Evolutionary conservation across 2,888 invertebrate species (phyloP), one percentile per base, ranked within the genome.

Genomic region (Temnothorax ravouxi): DNA sequence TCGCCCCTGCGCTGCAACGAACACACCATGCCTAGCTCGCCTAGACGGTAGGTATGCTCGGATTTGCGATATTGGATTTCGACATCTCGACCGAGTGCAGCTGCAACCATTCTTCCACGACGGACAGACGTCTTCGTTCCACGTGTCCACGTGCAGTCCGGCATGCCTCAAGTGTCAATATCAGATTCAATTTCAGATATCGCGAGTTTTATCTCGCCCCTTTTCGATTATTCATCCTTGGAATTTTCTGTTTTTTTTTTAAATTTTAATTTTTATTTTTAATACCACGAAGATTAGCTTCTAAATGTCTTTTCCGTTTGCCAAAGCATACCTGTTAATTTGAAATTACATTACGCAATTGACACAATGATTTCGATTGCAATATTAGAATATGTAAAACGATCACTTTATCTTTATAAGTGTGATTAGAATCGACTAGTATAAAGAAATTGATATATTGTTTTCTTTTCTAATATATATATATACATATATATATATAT

Each of bases 1-100:
- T 94, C 94, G 94, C 94, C 94, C 94, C 93, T 94, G 93, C 94
- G 93, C 90, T 92, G 92, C 92, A 93, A 92, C 91, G 92, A 94
- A 91, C 93, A 91, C 92, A 89, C 91, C 92, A 92, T 93, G 88
- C 90, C 89, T 90, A 90, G 89, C 86, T 87, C 47, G 79, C 80
- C 89, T 89, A 89, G 89, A 83, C 84, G 85, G 87, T 84, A 83
- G 89, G 90, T 88, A 81, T 86, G 88, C 83, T 82, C 84, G 88
- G 83, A 84, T 85, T 79, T 69, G 84, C 84, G 90, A 90, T 90
- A 90, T 90, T 87, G 87, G 87, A 86, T 89, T 88, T 90, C 89
- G 87, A 90, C 88, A 77, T 86, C 85, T 81, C 90, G 84, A 80
- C 83, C 67, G 85, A 74, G 81, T 87, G 84, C 88, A 84, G 82